Evolutionary conservation across 2,888 invertebrate genomes (phyloP), one percentile per base, ranked within the genome.

Genomic region (Lasioglossum marginatum): DNA sequence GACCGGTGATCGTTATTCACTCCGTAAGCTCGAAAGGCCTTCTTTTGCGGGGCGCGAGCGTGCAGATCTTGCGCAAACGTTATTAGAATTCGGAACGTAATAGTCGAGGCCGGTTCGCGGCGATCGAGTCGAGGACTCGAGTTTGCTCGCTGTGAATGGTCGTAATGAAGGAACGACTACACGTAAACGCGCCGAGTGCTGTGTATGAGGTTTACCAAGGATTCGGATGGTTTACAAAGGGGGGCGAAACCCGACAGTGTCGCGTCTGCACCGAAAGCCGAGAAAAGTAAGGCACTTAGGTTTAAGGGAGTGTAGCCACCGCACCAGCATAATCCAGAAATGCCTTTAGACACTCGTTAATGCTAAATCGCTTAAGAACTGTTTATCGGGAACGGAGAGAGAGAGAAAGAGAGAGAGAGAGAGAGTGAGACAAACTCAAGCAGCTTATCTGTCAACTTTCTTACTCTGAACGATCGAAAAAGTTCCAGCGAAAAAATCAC

Each of bases 231-330:
- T 89, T 89, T 88, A 79, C 86, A 81, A 73, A 81, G 82, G 81
- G 57, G 57, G 77, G 77, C 40, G 81, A 31, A 43, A 66, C 80
- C 60, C 80, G 74, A 31, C 79, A 66, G 80, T 83, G 88, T 82
- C 89, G 83, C 88, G 87, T 82, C 73, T 71, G 66, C 57, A 73
- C 72, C 57, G 63, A 83, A 81, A 79, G 82, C 77, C 63, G 85
- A 72, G 88, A 86, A 87, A 87, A 88, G 87, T 77, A 82, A 87
- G 84, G 82, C 86, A 90, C 89, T 90, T 88, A 85, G 81, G 84
- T 90, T 89, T 86, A 87, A 88, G 90, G 87, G 84, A 80, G 87
- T 87, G 89, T 87, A 85, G 82, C 85, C 81, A 76, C 75, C 70
- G 78, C 72, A 78, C 70, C 79, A 60, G 83, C 88, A 90, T 88